Evolutionary conservation across 2,113 vertebrate species (phyloP), one percentile per base, ranked within the genome.

Genomic region (Megaceryle maxima): DNA sequence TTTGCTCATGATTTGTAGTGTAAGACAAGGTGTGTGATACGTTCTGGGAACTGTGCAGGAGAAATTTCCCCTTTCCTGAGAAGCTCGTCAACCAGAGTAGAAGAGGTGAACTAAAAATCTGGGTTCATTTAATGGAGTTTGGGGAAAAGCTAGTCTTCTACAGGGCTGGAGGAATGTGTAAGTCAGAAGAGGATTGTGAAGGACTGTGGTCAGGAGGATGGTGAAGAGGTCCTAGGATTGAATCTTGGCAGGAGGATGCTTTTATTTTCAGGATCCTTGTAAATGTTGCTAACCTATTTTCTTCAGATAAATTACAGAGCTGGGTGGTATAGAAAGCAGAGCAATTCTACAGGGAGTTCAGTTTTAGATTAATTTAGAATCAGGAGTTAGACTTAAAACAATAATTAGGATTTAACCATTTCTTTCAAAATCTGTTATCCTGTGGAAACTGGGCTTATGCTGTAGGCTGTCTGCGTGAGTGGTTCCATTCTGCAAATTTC

Each of bases 391-490:
- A n/a, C 6, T 62, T 57, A 6, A 80, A 70, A 9, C 31, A 39
- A 15, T 39, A 33, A 68, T 56, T 44, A 46, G 41, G 17, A 22
- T 83, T 74, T 78, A 87, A 81, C 82, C 10, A 5, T 72, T 77
- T 83, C 41, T 56, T 63, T 51, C 29, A 62, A 67, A 53, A 43
- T 16, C 31, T n/a, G 31, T 5, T 70, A 11, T 28, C 18, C 6
- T 19, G 6, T n/a, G 26, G 43, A n/a, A 48, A 19, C 9, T 0
- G 0, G 24, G 13, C 10, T 37, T 16, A 12, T 33, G 37, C 70
- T 15, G 37, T 41, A 8, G 0, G 3, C 19, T 28, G 26, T 68
- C 20, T 33, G 48, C 2, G 1, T 31, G 39, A 48, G 21, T 19
- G 1, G 35, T 78, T 56, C 28, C 16, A 7, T 60, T 39, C 55